Percentiles rank a stretch among this genome's conserved stretches.
These are phyloP conservation scores for Vannuccia rotundouncinata DNA, from an alignment of 2,888 invertebrate species.

Conservation along the genomic window DNA sequence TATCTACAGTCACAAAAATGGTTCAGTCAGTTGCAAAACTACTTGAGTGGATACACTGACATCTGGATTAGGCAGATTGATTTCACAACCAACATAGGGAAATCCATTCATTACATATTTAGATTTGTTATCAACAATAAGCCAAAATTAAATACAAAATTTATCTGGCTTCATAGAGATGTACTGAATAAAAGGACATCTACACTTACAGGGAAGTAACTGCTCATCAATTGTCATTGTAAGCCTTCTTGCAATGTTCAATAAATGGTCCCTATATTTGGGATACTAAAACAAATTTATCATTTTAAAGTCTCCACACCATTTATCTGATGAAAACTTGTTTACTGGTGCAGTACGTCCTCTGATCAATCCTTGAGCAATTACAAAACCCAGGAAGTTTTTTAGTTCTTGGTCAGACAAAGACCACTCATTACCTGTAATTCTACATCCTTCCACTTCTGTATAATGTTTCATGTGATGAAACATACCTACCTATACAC, in stretches of 20 bases:
- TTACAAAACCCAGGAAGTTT: conserved; percentile 2
- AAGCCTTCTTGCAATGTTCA: conserved; percentile 30
- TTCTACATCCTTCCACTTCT: conserved; percentile 1
- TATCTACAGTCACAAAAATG: background rate
- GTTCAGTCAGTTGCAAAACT: conserved; percentile 15
- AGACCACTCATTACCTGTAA: background rate
- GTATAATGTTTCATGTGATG: conserved; percentile 20
- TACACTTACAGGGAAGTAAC: conserved; percentile 27
- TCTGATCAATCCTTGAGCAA: background rate
- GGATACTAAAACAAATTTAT: conserved; percentile 26
- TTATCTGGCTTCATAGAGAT: conserved; percentile 25
- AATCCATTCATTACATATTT: conserved; percentile 21
- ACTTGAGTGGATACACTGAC: background rate
- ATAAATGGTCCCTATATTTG: conserved; percentile 24
- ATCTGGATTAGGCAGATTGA: conserved; percentile 13
- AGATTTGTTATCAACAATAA: conserved; percentile 22
- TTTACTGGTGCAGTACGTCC: conserved; percentile 8
- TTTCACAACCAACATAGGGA: conserved; percentile 16
- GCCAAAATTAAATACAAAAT: conserved; percentile 22
- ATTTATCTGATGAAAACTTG: no score
- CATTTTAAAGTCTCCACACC: conserved; percentile 5
- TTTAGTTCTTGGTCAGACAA: conserved; percentile 20
- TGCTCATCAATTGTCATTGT: conserved; percentile 33
- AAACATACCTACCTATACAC: no score
- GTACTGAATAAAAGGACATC: conserved; percentile 27